A percentile compares a stretch with the other conserved stretches of the same genome.
phyloP scores from a whole-genome alignment of 2,797 vertebrate genomes.

The Distichodus sexfasciatus region DNA sequence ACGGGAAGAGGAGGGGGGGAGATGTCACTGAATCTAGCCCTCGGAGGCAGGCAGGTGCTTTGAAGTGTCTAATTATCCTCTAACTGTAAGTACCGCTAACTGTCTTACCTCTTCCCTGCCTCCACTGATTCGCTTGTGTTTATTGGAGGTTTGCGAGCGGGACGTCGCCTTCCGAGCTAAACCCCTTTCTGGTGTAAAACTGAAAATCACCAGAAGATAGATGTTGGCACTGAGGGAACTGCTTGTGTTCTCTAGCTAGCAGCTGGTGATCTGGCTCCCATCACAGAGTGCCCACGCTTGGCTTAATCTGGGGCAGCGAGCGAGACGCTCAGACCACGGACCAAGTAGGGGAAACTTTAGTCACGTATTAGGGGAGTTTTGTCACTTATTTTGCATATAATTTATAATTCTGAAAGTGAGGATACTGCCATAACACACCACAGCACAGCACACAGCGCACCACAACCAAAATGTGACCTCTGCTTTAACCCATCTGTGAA shows the following conservation, averaged over 20 bases:
- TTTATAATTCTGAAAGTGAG: too few relatives aligned
- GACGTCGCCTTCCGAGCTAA: too few relatives aligned
- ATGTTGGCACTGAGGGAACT: slow-evolving; percentile 60
- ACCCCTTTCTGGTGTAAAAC: neutral
- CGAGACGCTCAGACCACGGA: slow-evolving; percentile 65
- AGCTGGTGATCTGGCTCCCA: slow-evolving; percentile 64
- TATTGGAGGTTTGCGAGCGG: too few relatives aligned
- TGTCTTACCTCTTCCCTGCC: slow-evolving; percentile 61
- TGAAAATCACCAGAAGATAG: neutral
- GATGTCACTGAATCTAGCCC: slow-evolving; percentile 61
- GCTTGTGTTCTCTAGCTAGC: slow-evolving; percentile 58
- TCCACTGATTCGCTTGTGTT: slow-evolving; percentile 30
- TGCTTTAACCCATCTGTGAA: too few relatives aligned
- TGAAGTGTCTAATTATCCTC: slow-evolving; percentile 92
- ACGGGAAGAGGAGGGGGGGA: slow-evolving; percentile 59
- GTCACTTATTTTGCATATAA: too few relatives aligned
- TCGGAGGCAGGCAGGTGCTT: slow-evolving; percentile 83
- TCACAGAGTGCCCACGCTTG: slow-evolving; percentile 73
- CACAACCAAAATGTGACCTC: too few relatives aligned
- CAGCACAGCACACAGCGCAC: too few relatives aligned
- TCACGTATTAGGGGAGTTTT: too few relatives aligned
- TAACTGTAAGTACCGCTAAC: slow-evolving; percentile 78
- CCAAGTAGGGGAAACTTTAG: too few relatives aligned
- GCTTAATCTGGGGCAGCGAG: slow-evolving; percentile 54
- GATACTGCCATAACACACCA: too few relatives aligned